Percentiles rank a stretch among this genome's conserved stretches.
Evolutionary conservation across 92 coral and sea anemone species (phyloP).

Genomic region (Umimayanthus chanpuru): DNA sequence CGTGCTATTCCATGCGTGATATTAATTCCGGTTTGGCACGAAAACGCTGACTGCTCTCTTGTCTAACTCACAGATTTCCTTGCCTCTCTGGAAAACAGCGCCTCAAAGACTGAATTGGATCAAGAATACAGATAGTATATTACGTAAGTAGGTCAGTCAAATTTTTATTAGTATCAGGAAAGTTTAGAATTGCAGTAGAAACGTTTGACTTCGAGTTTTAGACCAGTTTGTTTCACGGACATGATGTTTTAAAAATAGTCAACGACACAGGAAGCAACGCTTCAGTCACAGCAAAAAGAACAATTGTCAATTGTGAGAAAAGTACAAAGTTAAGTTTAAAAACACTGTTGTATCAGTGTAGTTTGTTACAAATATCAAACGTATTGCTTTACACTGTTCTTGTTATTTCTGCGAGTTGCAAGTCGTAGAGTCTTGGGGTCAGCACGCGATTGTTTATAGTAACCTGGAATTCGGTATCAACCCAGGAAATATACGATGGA

Average conservation of each 20-base stretch:
- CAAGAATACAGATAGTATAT: neutral
- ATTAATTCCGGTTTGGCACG: slow-evolving; percentile 12
- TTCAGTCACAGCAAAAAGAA: neutral
- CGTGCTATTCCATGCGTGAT: slow-evolving; percentile 15
- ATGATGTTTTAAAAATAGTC: neutral
- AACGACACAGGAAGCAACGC: neutral
- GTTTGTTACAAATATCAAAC: neutral
- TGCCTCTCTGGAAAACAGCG: neutral
- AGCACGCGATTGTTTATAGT: neutral
- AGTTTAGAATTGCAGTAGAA: neutral
- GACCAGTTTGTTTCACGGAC: neutral
- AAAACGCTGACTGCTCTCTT: neutral
- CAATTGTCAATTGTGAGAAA: neutral
- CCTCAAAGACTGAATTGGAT: neutral
- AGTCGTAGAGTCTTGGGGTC: neutral
- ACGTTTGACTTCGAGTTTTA: neutral
- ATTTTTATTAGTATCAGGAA: neutral
- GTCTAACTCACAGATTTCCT: neutral
- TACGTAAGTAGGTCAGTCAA: neutral
- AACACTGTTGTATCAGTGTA: neutral
- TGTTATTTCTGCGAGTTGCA: neutral
- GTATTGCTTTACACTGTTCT: neutral
- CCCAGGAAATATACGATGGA: neutral
- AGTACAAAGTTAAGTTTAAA: neutral
- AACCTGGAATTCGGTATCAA: neutral